These are phyloP conservation scores for Dolichallabes microphthalmus DNA, from an alignment of 2,113 vertebrate species.

Conservation along the genomic window DNA sequence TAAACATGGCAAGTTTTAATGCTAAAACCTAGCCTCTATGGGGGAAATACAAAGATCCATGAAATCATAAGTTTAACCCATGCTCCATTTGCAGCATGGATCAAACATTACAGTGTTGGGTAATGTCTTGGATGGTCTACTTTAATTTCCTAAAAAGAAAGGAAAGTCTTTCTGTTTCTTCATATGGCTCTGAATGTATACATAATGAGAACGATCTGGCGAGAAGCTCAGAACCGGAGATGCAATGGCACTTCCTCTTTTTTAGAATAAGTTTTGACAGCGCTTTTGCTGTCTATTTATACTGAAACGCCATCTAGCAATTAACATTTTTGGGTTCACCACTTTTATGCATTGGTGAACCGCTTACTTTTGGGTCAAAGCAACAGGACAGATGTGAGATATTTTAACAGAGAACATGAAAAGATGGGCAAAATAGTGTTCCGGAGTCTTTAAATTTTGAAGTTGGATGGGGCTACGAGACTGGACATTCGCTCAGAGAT, in stretches of 20 bases:
- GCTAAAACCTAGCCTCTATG: slow-evolving; percentile 31
- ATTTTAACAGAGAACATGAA: slow-evolving; percentile 69
- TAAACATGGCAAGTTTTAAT: slow-evolving; percentile 47
- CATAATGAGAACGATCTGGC: slow-evolving; percentile 15
- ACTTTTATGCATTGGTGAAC: slow-evolving; percentile 70
- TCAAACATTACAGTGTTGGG: slow-evolving; percentile 30
- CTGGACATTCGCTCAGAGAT: neutral
- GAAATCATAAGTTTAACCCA: slow-evolving; percentile 60
- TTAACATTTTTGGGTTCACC: slow-evolving; percentile 71
- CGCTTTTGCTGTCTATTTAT: slow-evolving; percentile 66
- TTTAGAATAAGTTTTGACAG: slow-evolving; percentile 63
- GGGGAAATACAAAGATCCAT: slow-evolving; percentile 61
- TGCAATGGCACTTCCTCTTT: slow-evolving; percentile 58
- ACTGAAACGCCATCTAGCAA: slow-evolving; percentile 65
- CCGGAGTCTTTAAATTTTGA: slow-evolving; percentile 30
- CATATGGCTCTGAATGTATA: slow-evolving; percentile 35
- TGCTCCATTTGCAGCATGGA: slow-evolving; percentile 32
- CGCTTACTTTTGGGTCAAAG: slow-evolving; percentile 59
- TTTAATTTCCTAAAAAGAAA: slow-evolving; percentile 13
- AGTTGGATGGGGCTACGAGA: slow-evolving; percentile 18
- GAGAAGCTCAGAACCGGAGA: slow-evolving; percentile 39
- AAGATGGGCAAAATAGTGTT: slow-evolving; percentile 56
- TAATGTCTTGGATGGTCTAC: slow-evolving; percentile 1
- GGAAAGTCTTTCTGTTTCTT: slow-evolving; percentile 18
- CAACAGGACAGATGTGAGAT: slow-evolving; percentile 67